A percentile compares a stretch with the other conserved stretches of the same genome.
Evolutionary conservation across 2,888 invertebrate species (phyloP).

Genomic region (Serripes groenlandicus): DNA sequence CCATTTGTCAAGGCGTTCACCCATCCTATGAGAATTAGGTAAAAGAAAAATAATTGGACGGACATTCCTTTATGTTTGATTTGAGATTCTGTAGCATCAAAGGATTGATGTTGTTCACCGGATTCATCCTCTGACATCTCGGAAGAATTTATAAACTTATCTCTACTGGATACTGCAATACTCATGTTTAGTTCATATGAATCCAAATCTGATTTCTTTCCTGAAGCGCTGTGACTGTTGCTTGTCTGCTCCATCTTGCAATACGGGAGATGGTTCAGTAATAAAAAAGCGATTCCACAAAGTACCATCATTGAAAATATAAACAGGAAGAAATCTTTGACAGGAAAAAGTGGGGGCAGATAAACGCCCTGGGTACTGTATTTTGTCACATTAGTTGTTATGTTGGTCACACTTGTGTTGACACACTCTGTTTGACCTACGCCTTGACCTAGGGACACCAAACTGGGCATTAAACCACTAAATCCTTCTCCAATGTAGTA

Average conservation of each 20-base stretch:
- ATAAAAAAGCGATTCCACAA: constrained; percentile 90
- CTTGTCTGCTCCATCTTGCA: constrained; percentile 71
- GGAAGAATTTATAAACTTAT: constrained; percentile 15
- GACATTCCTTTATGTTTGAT: neutral
- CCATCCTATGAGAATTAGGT: constrained; percentile 86
- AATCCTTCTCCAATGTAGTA: constrained; percentile 89
- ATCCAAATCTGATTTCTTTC: neutral
- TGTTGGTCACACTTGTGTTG: constrained; percentile 62
- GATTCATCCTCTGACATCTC: neutral
- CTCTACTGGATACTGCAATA: neutral
- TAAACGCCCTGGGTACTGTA: constrained; percentile 76
- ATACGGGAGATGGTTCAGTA: constrained; percentile 87
- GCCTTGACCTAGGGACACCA: constrained; percentile 93
- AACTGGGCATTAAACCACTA: constrained; percentile 92
- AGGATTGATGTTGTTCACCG: neutral
- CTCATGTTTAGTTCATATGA: constrained; percentile 1
- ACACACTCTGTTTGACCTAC: constrained; percentile 87
- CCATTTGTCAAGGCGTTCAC: constrained; percentile 92
- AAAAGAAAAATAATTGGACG: constrained; percentile 57
- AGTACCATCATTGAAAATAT: constrained; percentile 89
- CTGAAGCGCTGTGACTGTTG: neutral
- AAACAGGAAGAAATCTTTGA: constrained; percentile 90
- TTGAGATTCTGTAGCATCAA: constrained; percentile 2
- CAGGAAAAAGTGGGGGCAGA: constrained; percentile 89
- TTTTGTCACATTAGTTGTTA: constrained; percentile 86